Evolutionary conservation across 2,113 vertebrate genomes (phyloP).

Genomic region (Pleuronectes platessa): DNA sequence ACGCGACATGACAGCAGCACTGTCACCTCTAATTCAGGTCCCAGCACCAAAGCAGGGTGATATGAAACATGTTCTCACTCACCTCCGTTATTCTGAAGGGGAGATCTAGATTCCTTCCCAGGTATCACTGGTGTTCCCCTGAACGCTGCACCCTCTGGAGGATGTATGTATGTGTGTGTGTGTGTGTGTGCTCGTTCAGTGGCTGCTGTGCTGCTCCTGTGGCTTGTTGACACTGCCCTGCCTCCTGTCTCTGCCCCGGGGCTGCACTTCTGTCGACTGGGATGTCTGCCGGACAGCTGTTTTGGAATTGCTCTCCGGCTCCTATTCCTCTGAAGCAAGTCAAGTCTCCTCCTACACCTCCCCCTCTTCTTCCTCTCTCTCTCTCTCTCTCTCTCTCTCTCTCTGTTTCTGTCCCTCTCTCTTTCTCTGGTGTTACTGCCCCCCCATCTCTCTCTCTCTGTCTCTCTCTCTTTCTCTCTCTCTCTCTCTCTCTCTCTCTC

Average conservation of each 20-base stretch:
- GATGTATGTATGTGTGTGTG: conserved; percentile 18
- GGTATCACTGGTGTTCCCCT: conserved; percentile 16
- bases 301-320: conserved; percentile 78
- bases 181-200: conserved; percentile 31
- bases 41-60: neutral
- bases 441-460: conserved; percentile 5
- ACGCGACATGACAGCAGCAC: neutral
- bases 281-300: conserved; percentile 85
- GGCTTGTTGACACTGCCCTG: conserved; percentile 64
- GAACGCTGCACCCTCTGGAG: conserved; percentile 34
- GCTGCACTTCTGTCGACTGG: conserved; percentile 71
- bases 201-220: conserved; percentile 60
- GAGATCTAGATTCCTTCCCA: conserved; percentile 34
- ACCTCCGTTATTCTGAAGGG: conserved; percentile 48
- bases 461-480: conserved; percentile 26
- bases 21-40: neutral
- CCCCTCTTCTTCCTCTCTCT: conserved; percentile 26
- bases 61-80: conserved; percentile 44
- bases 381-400: conserved; percentile 32
- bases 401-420: conserved; percentile 27
- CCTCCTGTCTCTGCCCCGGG: conserved; percentile 63
- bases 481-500: conserved; percentile 24
- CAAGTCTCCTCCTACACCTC: conserved; percentile 76
- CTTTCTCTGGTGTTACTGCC: neutral
- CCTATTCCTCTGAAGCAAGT: conserved; percentile 72